A percentile compares a stretch with the other conserved stretches of the same genome.
Evolutionary conservation across 1,140 invertebrate species (phyloP).

Genomic region (Sminthurides bifidus): DNA sequence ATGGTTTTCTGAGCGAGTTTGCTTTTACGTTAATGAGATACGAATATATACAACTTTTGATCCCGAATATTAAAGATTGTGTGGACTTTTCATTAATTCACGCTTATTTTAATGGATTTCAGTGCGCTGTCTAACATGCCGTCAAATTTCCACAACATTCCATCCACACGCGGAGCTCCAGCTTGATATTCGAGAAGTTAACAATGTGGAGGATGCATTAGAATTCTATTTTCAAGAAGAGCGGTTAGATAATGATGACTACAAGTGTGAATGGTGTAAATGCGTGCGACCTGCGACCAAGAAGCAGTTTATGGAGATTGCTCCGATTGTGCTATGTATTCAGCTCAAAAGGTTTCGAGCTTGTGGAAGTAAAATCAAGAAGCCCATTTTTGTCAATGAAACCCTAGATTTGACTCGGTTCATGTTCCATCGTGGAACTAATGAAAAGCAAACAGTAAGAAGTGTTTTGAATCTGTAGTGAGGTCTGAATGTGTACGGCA

Average conservation of each 20-base stretch:
- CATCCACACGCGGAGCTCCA: constrained; percentile 84
- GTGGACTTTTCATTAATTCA: constrained; percentile 4
- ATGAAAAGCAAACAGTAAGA: no score
- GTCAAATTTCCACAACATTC: constrained; percentile 73
- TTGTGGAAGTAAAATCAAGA: constrained; percentile 24
- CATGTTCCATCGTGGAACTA: background rate
- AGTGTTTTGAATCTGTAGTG: no score
- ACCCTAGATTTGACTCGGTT: constrained; percentile 17
- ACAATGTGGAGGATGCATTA: constrained; percentile 67
- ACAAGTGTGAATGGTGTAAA: constrained; percentile 87
- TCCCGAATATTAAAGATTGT: background rate
- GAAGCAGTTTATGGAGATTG: constrained; percentile 75
- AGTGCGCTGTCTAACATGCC: constrained; percentile 70
- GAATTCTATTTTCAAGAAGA: constrained; percentile 69
- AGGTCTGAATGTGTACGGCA: background rate
- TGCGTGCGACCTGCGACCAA: constrained; percentile 87
- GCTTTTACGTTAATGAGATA: constrained; percentile 1
- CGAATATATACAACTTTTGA: background rate
- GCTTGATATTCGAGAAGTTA: constrained; percentile 76
- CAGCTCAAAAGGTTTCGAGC: constrained; percentile 69
- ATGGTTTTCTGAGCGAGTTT: constrained; percentile 3
- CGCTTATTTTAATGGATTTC: constrained; percentile 31
- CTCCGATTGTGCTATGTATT: constrained; percentile 85
- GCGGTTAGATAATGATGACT: constrained; percentile 60
- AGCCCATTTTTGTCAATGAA: constrained; percentile 23